phyloP scores from a whole-genome alignment of 2,797 vertebrate species.

The Pterois miles region DNA sequence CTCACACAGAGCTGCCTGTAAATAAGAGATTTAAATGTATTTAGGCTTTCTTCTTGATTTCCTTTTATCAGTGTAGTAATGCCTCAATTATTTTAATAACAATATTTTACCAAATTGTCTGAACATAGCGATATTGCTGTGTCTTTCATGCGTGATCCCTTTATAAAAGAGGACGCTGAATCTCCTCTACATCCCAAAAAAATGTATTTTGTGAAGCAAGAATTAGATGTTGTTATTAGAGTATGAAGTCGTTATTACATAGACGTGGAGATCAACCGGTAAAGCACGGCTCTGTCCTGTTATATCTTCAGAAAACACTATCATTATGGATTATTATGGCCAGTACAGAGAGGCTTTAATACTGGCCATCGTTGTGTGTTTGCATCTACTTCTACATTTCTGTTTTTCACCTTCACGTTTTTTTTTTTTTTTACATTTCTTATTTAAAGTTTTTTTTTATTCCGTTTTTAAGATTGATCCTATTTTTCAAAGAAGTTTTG shows the following conservation, averaged over 20 bases:
- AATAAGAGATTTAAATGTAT: constrained; percentile 60
- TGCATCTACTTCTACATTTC: constrained; percentile 64
- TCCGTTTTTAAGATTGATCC: constrained; percentile 61
- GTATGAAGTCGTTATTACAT: constrained; percentile 38
- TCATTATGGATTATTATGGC: constrained; percentile 24
- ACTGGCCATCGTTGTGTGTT: constrained; percentile 44
- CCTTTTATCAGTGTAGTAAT: constrained; percentile 30
- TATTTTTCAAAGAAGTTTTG: constrained; percentile 76
- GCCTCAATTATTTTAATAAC: constrained; percentile 33
- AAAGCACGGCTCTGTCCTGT: constrained; percentile 37
- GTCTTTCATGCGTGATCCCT: not conserved
- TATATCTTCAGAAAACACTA: constrained; percentile 46
- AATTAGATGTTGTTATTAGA: constrained; percentile 39
- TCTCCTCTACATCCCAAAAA: constrained; percentile 10
- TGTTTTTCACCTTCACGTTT: constrained; percentile 57
- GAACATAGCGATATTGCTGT: constrained; percentile 11
- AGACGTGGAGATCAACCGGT: constrained; percentile 24
- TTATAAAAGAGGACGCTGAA: constrained; percentile 14
- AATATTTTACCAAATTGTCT: constrained; percentile 37
- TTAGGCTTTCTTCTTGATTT: constrained; percentile 44
- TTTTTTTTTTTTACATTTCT: constrained; percentile 66
- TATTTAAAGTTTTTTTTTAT: constrained; percentile 74
- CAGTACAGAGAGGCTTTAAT: constrained; percentile 36
- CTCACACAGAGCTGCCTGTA: constrained; percentile 67
- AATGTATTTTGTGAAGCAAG: constrained; percentile 34